These are phyloP conservation scores for Sphecodes monilicornis DNA, from an alignment of 2,888 invertebrate species.

Conservation along the genomic window DNA sequence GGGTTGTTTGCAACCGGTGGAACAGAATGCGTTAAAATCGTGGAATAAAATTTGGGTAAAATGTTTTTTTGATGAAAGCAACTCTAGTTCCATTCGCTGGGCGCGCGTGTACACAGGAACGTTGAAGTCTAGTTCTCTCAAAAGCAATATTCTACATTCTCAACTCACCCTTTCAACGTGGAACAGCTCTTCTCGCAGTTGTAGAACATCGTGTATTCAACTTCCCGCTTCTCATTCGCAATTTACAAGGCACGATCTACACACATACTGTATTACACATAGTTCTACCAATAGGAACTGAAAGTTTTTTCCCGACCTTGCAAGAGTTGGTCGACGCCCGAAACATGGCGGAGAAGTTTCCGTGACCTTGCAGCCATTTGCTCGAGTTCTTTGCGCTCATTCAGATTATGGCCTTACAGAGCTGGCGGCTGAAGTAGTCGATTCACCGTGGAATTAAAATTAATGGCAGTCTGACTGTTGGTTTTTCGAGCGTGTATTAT, in stretches of 20 bases:
- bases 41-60: not conserved
- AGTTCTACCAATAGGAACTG: slow-evolving; percentile 29
- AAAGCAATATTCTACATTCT: not conserved
- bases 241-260: not conserved
- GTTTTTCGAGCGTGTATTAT: slow-evolving; percentile 16
- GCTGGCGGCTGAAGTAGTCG: slow-evolving; percentile 13
- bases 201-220: not conserved
- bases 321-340: slow-evolving; percentile 11
- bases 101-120: not conserved
- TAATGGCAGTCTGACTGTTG: slow-evolving; percentile 34
- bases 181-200: not conserved
- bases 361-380: slow-evolving; percentile 4
- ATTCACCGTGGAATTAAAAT: slow-evolving; percentile 44
- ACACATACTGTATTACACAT: slow-evolving; percentile 48
- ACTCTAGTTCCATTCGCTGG: not conserved
- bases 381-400: slow-evolving; percentile 35
- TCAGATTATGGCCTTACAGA: not conserved
- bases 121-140: not conserved
- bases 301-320: slow-evolving; percentile 33
- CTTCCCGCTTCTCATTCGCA: not conserved
- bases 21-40: not conserved
- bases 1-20: not conserved
- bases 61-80: not conserved
- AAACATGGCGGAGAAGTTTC: slow-evolving; percentile 10
- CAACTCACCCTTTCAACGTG: not conserved